These are phyloP conservation scores for Naja naja DNA, from an alignment of 2,113 vertebrate species.

Conservation along the genomic window DNA sequence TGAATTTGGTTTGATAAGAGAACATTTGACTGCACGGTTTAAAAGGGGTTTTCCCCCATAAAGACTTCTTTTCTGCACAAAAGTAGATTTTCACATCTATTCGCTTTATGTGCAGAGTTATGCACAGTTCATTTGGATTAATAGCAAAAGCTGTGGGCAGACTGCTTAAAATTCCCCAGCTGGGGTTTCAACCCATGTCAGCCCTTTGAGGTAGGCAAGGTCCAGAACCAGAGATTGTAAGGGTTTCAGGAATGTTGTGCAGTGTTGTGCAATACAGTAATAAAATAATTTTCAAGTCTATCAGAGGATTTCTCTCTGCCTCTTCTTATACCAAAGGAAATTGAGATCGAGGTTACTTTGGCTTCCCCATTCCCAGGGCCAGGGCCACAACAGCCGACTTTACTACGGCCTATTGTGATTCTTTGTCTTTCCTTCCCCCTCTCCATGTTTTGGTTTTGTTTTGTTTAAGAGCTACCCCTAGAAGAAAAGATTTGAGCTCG, in stretches of 20 bases:
- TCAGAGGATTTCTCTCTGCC: background rate
- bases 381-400: background rate
- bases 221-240: background rate
- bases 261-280: background rate
- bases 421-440: background rate
- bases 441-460: background rate
- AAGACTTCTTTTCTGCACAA: background rate
- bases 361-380: background rate
- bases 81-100: background rate
- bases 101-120: background rate
- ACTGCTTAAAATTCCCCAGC: background rate
- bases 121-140: background rate
- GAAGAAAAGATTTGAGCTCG: background rate
- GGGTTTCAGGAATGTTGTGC: background rate
- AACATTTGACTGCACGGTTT: background rate
- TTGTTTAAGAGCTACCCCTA: background rate
- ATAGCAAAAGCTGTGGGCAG: background rate
- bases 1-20: background rate
- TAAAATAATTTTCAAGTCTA: background rate
- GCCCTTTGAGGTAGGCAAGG: background rate
- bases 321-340: background rate
- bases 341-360: background rate
- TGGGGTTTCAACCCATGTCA: background rate
- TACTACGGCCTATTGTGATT: background rate
- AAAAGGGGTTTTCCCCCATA: background rate